Percentiles rank a stretch among this genome's conserved stretches.
Evolutionary conservation across 2,113 vertebrate genomes (phyloP).

Genomic region (Dipodomys ordii): DNA sequence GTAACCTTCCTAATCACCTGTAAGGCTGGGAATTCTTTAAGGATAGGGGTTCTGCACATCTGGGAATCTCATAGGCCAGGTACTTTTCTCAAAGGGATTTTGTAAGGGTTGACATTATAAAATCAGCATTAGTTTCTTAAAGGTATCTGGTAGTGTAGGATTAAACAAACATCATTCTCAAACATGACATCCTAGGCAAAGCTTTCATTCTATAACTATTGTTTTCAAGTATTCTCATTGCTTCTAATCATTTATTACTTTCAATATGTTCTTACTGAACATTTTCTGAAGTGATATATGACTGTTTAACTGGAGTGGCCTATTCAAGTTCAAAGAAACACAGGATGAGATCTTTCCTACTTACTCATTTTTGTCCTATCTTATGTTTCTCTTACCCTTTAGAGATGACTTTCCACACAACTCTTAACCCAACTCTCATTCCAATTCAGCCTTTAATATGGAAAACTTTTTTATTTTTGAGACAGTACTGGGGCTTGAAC

Average conservation of each 20-base stretch:
- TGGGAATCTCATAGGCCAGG: background rate
- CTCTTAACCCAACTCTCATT: background rate
- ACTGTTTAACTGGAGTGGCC: background rate
- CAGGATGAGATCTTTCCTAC: background rate
- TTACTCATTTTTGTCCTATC: background rate
- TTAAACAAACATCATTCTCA: background rate
- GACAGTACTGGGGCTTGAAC: too few species aligned
- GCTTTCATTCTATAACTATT: background rate
- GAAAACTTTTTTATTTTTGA: background rate
- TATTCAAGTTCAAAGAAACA: background rate
- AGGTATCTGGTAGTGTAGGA: background rate
- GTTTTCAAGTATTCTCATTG: too few species aligned
- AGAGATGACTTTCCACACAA: background rate
- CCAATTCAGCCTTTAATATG: background rate
- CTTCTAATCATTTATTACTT: background rate
- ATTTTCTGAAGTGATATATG: background rate
- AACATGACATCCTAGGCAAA: background rate
- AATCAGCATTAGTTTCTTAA: background rate
- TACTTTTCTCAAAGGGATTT: background rate
- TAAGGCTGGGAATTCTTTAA: background rate
- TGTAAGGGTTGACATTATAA: background rate
- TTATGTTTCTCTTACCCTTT: background rate
- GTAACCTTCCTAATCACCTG: background rate
- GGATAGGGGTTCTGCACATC: background rate
- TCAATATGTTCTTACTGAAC: background rate